phyloP scores from a whole-genome alignment of 2,888 invertebrate species.

The Gerris lacustris region DNA sequence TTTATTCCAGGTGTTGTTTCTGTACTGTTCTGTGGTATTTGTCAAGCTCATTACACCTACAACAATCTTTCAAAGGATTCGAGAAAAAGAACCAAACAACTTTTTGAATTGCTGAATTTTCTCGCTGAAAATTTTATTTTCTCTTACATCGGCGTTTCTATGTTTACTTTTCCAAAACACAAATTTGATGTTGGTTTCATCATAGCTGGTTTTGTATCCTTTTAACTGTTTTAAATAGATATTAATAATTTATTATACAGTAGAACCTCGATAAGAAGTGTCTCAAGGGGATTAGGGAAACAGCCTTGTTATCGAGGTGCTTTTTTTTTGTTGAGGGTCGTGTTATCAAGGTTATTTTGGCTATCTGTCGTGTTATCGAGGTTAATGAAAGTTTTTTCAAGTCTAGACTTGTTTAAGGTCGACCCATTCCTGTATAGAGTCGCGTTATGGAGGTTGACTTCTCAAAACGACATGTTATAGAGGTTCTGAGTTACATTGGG shows the following conservation, averaged over 20 bases:
- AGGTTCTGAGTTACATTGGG: too few species aligned
- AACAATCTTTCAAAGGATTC: constrained; percentile 87
- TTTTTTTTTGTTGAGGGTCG: too few species aligned
- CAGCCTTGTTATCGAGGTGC: too few species aligned
- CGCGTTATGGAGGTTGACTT: too few species aligned
- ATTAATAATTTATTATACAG: constrained; percentile 4
- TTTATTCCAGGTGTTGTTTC: constrained; percentile 69
- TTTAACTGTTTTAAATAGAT: constrained; percentile 34
- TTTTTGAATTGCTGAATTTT: constrained; percentile 89
- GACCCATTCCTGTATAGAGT: too few species aligned
- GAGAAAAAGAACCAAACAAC: constrained; percentile 73
- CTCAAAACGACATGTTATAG: too few species aligned
- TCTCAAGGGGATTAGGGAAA: too few species aligned
- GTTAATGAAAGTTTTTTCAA: too few species aligned
- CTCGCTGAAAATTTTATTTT: constrained; percentile 97
- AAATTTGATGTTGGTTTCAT: constrained; percentile 88
- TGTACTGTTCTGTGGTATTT: constrained; percentile 95
- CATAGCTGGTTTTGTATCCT: constrained; percentile 85
- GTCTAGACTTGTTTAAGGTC: too few species aligned
- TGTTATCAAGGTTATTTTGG: too few species aligned
- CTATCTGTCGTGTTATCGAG: too few species aligned
- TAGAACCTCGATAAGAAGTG: too few species aligned
- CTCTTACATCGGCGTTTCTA: constrained; percentile 94
- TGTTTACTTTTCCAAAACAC: constrained; percentile 94
- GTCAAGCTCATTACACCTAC: constrained; percentile 97